Evolutionary conservation across 2,888 invertebrate species (phyloP), one percentile per base, ranked within the genome.

Genomic region (Drosophila demipolita): DNA sequence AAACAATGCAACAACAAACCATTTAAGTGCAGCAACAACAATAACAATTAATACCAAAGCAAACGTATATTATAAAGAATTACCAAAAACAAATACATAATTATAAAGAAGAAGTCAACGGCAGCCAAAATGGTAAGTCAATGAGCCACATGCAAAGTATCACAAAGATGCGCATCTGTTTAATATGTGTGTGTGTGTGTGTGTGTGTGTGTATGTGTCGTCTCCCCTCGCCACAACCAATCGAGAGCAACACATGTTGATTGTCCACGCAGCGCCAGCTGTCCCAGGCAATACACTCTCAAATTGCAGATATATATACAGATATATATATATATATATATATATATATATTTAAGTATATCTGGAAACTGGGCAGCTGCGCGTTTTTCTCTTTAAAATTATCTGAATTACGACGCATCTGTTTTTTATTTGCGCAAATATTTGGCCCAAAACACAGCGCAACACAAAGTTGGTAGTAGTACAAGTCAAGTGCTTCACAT

Each of bases 181-280:
- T 57, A 42, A 40, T 61, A 36, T 53, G 26, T 38, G 40, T 54
- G 32, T 40, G 40, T 66, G 33, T 45, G 42, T 45, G 32, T 15
- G 49, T 35, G 66, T 32, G 20, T n/a, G n/a, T n/a, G n/a, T n/a
- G n/a, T n/a, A n/a, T n/a, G n/a, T 50, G 42, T 54, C 42, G 42
- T 26, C 62, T 33, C 33, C 48, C 20, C 20, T 59, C 45, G 17
- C 48, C 57, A 15, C 48, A 9, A 0, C 42, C 36, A 55, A 3
- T 26, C 54, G 58, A 49, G 53, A 65, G 77, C 89, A 89, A 89
- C 89, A 89, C 85, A 89, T 89, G 85, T 87, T 89, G 86, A 82
- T 89, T 89, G 82, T 66, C 62, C 78, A 67, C 67, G 71, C 66
- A 72, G 67, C 54, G 75, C 80, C 86, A 86, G 90, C 85, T 87